Evolutionary conservation across 2,113 vertebrate genomes (phyloP).

Genomic region (Cisticola juncidis): DNA sequence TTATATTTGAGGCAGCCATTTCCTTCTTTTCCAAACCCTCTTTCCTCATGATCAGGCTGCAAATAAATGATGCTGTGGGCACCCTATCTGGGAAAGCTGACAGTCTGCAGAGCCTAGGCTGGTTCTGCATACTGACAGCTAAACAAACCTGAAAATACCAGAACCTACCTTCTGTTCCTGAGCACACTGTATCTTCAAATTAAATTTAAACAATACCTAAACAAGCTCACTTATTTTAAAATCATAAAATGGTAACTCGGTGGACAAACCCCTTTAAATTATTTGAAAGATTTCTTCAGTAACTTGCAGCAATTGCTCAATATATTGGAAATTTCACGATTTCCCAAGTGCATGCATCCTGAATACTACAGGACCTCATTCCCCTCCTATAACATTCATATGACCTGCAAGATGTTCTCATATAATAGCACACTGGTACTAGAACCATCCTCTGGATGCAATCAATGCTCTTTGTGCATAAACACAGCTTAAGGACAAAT

Average conservation of each 20-base stretch:
- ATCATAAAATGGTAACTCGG: neutral
- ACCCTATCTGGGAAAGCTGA: neutral
- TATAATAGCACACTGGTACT: neutral
- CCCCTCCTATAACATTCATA: neutral
- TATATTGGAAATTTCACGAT: conserved; percentile 12
- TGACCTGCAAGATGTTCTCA: neutral
- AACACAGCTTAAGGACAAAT: conserved; percentile 1
- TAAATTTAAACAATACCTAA: neutral
- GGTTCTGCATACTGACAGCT: neutral
- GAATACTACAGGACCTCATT: neutral
- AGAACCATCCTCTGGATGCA: neutral
- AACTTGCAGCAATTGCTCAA: neutral
- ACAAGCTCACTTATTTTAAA: neutral
- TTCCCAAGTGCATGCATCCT: conserved; percentile 1
- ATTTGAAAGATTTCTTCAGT: conserved; percentile 28
- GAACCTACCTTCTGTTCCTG: neutral
- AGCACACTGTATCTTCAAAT: neutral
- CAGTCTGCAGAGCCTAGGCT: neutral
- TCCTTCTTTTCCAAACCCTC: neutral
- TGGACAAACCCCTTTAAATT: neutral
- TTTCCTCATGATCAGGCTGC: neutral
- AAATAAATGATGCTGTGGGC: neutral
- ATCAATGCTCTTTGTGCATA: conserved; percentile 1
- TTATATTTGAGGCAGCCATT: neutral
- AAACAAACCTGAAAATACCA: neutral